Conservation (phyloP, 2,113 vertebrate species). For the Toxotes chatareus region DNA sequence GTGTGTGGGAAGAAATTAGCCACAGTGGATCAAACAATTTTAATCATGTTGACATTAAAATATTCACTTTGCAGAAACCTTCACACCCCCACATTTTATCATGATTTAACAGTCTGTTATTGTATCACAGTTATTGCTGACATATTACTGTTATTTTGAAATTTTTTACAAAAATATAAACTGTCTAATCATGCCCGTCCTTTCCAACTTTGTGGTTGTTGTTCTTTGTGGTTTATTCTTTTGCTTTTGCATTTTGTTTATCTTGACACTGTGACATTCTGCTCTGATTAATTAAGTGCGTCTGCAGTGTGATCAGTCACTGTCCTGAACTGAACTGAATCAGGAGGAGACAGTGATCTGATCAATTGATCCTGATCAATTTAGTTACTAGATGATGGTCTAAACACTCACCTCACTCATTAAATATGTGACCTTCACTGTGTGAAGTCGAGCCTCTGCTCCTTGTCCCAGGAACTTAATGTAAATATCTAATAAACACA, state of each 20-base stretch:
- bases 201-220: not conserved
- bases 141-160: not conserved
- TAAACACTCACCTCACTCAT: not conserved
- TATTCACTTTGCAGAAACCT: conserved; percentile 5
- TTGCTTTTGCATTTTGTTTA: too few relatives aligned
- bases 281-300: not conserved
- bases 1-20: conserved; percentile 13
- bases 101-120: not conserved
- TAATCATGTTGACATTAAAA: conserved; percentile 11
- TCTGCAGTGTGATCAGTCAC: conserved; percentile 5
- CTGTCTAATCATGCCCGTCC: not conserved
- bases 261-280: not conserved
- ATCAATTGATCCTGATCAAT: conserved; percentile 1
- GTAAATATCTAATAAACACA: not conserved
- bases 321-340: conserved; percentile 4
- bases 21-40: conserved; percentile 13
- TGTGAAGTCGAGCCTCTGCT: not conserved
- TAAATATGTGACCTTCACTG: not conserved
- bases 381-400: not conserved
- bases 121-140: not conserved
- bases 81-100: not conserved
- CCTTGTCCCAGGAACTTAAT: not conserved
- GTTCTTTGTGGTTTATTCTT: not conserved
- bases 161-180: not conserved
- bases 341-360: too few relatives aligned